Evolutionary conservation across 2,888 invertebrate genomes (phyloP).

Genomic region (Beris morrisii): DNA sequence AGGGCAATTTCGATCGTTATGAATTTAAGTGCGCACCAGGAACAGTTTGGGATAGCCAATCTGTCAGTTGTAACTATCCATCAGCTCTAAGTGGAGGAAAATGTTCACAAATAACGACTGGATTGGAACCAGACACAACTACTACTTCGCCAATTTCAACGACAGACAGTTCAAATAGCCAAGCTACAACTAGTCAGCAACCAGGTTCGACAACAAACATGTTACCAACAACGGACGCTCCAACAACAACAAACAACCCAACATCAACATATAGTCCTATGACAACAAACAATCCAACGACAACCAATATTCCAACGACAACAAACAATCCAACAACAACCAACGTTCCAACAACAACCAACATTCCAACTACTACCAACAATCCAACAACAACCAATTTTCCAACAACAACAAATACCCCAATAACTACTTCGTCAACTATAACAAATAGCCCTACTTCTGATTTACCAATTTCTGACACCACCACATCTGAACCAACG

Average conservation of each 20-base stretch:
- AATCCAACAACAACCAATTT: constrained; percentile 9
- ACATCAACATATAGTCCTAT: neutral
- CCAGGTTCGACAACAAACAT: neutral
- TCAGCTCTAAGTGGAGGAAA: constrained; percentile 28
- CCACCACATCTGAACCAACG: constrained; percentile 41
- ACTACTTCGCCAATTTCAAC: constrained; percentile 30
- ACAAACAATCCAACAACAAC: constrained; percentile 9
- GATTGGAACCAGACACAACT: constrained; percentile 13
- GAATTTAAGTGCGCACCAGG: constrained; percentile 57
- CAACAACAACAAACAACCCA: constrained; percentile 18
- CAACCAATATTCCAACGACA: neutral
- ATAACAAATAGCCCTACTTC: neutral
- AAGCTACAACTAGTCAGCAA: neutral
- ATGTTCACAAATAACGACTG: constrained; percentile 39
- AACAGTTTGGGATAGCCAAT: constrained; percentile 59
- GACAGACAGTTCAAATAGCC: constrained; percentile 1
- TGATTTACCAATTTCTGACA: constrained; percentile 4
- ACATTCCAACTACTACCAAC: constrained; percentile 32
- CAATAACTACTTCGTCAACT: neutral
- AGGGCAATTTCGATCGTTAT: constrained; percentile 53
- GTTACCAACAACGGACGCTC: neutral
- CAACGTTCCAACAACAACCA: constrained; percentile 12
- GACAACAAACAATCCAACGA: neutral
- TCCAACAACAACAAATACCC: constrained; percentile 33
- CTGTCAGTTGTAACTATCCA: constrained; percentile 53